Evolutionary conservation across 2,797 vertebrate genomes (phyloP).

Genomic region (Bradypodion ventrale): DNA sequence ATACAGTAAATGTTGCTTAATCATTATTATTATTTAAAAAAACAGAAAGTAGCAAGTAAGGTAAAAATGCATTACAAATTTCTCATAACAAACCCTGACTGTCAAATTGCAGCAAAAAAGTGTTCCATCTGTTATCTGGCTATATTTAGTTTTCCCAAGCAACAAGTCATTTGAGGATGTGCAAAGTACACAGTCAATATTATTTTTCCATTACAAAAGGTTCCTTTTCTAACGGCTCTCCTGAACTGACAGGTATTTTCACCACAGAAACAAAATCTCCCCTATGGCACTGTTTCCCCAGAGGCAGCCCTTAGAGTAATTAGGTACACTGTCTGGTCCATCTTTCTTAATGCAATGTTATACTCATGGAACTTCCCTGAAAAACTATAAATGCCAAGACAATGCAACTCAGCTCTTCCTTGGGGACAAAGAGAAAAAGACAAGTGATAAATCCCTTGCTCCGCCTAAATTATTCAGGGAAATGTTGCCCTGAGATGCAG

Average conservation of each 20-base stretch:
- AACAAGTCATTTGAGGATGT: slow-evolving; percentile 32
- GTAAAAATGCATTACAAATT: slow-evolving; percentile 2
- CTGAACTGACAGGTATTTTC: background rate
- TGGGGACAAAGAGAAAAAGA: background rate
- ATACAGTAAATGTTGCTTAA: slow-evolving; percentile 30
- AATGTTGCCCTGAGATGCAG: background rate
- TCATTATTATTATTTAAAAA: slow-evolving; percentile 16
- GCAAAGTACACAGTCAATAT: background rate
- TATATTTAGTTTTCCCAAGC: slow-evolving; percentile 29
- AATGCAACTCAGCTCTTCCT: background rate
- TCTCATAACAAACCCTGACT: slow-evolving; percentile 45
- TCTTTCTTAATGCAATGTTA: background rate
- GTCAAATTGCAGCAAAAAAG: background rate
- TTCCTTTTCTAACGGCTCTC: background rate
- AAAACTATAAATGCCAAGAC: background rate
- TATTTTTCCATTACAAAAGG: slow-evolving; percentile 18
- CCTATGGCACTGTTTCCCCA: background rate
- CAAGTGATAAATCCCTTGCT: background rate
- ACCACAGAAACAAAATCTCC: background rate
- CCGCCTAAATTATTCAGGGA: background rate
- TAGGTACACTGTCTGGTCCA: background rate
- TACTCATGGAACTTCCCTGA: background rate
- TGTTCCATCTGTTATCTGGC: slow-evolving; percentile 10
- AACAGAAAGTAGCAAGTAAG: background rate
- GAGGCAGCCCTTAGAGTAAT: background rate